phyloP scores from a whole-genome alignment of 2,113 vertebrate genomes.

The Scytalopus superciliaris region DNA sequence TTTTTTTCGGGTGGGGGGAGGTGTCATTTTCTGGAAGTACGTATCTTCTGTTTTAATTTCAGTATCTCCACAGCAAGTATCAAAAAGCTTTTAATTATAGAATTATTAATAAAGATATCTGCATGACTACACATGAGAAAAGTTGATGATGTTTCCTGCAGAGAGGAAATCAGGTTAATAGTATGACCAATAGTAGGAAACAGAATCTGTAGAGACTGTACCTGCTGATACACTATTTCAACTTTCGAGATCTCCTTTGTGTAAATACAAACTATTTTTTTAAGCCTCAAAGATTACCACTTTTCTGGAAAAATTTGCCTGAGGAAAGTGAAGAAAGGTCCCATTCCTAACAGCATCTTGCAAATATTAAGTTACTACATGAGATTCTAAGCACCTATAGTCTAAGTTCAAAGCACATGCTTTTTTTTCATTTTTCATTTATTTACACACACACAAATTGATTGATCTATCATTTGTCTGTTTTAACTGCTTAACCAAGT shows the following conservation, averaged over 20 bases:
- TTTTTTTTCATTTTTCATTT: not conserved
- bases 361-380: not conserved
- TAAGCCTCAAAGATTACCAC: fast-evolving
- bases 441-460: too few species aligned
- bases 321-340: not conserved
- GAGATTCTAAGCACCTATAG: not conserved
- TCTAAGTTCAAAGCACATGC: not conserved
- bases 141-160: not conserved
- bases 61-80: not conserved
- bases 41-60: not conserved
- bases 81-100: not conserved
- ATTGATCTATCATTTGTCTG: not conserved
- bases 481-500: not conserved
- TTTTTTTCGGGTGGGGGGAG: too few species aligned
- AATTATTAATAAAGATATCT: not conserved
- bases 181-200: fast-evolving
- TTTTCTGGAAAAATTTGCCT: not conserved
- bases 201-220: not conserved
- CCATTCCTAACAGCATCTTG: not conserved
- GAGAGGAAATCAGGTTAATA: not conserved
- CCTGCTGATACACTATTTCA: not conserved
- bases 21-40: not conserved
- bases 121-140: not conserved
- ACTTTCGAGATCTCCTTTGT: not conserved
- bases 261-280: not conserved